Base-by-base conservation (phyloP, 2,797 vertebrate species). In the Iguana delicatissima region DNA sequence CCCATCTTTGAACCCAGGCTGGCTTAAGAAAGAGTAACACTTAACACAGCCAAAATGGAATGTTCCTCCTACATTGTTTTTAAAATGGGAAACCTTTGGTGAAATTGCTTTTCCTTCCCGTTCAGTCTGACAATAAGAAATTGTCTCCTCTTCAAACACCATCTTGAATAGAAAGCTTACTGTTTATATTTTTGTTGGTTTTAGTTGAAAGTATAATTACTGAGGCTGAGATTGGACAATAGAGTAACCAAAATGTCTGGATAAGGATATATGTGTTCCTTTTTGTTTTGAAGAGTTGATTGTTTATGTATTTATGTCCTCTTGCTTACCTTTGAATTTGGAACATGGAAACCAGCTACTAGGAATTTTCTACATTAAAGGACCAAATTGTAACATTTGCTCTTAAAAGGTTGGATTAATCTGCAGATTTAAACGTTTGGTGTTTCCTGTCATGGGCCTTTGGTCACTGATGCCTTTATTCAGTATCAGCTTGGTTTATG, bases 201-300 rank as follows among this genome's bases (percentile, higher is more conserved):
- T 85, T 72, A 84, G 22, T 55, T 57, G 57, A 90, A 90, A 85
- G n/a, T 85, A 77, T 85, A 26, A 73, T 90, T 85, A 22, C 18
- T 38, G 59, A 55, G 38, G 6, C 35, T 55, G 59, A 89, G 24
- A 84, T 64, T 50, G 29, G 13, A 67, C 35, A 26, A 55, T 80
- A 42, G 42, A 18, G 38, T 84, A 52, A 77, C 52, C 62, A 42
- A 55, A 85, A 85, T n/a, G 8, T 38, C 74, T 89, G 57, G 73
- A 38, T 55, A 55, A 85, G 35, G 55, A 52, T 67, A 35, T 77
- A 84, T 50, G n/a, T 85, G 46, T 32, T 89, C 1, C 13, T n/a
- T 89, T 67, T 77, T 84, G 24, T 79, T 79, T 32, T 7, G 26
- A 88, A 84, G 26, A 5, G 64, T 74, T 86, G 77, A 18, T 77